These are phyloP conservation scores for Melipona beecheii DNA, from an alignment of 2,888 invertebrate genomes.

Conservation along the genomic window DNA sequence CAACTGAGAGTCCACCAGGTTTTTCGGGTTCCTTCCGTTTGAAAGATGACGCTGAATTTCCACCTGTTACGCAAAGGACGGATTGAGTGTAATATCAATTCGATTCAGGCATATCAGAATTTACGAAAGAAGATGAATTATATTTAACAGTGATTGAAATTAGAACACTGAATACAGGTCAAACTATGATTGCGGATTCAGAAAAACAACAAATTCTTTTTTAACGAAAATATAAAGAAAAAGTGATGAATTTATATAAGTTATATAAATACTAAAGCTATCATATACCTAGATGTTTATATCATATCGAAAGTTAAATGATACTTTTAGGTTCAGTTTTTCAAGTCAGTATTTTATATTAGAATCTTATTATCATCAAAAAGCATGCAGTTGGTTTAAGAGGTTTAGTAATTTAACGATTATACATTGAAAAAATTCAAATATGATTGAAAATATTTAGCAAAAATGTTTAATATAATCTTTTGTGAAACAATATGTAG, in stretches of 20 bases:
- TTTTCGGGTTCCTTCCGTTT: constrained; percentile 88
- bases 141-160: constrained; percentile 50
- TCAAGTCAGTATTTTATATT: constrained; percentile 33
- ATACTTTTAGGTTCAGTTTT: constrained; percentile 32
- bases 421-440: constrained; percentile 3
- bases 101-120: constrained; percentile 71
- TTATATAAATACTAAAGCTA: constrained; percentile 23
- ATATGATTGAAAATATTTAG: constrained; percentile 49
- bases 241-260: constrained; percentile 26
- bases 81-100: constrained; percentile 80
- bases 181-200: constrained; percentile 42
- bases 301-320: constrained; percentile 15
- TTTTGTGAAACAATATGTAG: constrained; percentile 32
- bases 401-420: constrained; percentile 55
- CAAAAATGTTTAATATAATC: constrained; percentile 51
- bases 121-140: constrained; percentile 34
- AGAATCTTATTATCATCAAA: constrained; percentile 37
- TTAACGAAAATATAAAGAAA: constrained; percentile 9
- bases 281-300: constrained; percentile 20
- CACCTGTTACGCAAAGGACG: constrained; percentile 89
- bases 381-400: constrained; percentile 40
- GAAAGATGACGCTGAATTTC: constrained; percentile 93
- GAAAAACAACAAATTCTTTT: constrained; percentile 31
- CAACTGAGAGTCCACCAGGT: constrained; percentile 89
- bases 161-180: constrained; percentile 42